Evolutionary conservation across 1,140 invertebrate genomes (phyloP).

Genomic region (Saccostrea cuccullata): DNA sequence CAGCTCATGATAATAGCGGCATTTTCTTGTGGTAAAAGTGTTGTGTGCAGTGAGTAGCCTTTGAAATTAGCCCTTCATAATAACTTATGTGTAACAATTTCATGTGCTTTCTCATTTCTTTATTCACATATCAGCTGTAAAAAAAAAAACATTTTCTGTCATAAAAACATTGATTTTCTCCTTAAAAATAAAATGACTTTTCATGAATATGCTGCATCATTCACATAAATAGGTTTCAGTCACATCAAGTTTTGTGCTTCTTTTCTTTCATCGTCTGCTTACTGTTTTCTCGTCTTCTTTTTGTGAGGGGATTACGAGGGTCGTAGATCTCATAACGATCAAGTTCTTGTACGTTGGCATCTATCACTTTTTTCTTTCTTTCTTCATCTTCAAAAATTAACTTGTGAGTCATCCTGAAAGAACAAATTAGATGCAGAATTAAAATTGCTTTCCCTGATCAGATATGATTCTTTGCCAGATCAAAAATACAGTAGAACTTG

Average conservation of each 20-base stretch:
- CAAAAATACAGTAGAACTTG: too few relatives aligned
- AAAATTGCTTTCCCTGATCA: background rate
- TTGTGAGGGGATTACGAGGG: constrained; percentile 95
- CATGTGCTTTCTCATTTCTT: too few relatives aligned
- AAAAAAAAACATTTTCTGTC: too few relatives aligned
- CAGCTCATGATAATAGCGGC: too few relatives aligned
- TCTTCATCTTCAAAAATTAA: constrained; percentile 90
- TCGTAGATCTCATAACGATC: constrained; percentile 98
- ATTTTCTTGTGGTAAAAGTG: too few relatives aligned
- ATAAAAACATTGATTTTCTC: too few relatives aligned
- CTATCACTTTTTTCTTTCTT: constrained; percentile 90
- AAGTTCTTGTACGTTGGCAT: constrained; percentile 90
- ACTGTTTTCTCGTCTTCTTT: constrained; percentile 87
- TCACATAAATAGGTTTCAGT: background rate
- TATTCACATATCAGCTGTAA: too few relatives aligned
- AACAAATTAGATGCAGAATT: constrained; percentile 16
- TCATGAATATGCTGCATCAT: background rate
- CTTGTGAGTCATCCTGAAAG: constrained; percentile 87
- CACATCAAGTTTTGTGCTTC: constrained; percentile 10
- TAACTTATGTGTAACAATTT: too few relatives aligned
- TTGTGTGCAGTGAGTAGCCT: too few relatives aligned
- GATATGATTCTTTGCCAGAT: background rate
- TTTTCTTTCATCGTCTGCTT: constrained; percentile 71
- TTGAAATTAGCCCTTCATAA: too few relatives aligned
- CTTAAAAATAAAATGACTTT: too few relatives aligned